Base-by-base conservation (phyloP, 2,113 vertebrate species). In the Alosa alosa region DNA sequence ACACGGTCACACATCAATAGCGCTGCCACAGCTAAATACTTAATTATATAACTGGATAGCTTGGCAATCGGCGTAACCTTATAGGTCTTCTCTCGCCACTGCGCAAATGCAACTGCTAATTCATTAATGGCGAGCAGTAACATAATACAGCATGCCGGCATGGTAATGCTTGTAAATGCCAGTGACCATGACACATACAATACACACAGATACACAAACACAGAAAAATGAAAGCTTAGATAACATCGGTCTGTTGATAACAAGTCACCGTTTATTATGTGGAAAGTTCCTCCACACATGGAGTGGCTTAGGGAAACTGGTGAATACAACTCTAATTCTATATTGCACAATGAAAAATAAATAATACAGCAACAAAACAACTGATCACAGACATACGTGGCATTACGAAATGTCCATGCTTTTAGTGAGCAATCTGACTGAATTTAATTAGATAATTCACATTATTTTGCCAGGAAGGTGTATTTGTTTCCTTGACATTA, bases 31-130 rank as follows among this genome's bases (percentile, higher is more conserved):
- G 57, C 84, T 86, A 55, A 50, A 87, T 82, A 82, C 86, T 84
- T 83, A 31, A 82, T 84, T 83, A 78, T 52, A 85, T 25, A 85
- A 83, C 52, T 68, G 83, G 81, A 85, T 83, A 60, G 84, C 84
- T 82, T 83, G 82, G 64, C 31, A 50, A 49, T 39, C n/a, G 25
- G 31, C 60, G 83, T 68, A 72, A 81, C 45, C 46, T 52, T 60
- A 50, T 64, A 81, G 72, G 18, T 46, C 44, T 60, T 11, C 75
- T 57, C 39, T 82, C 55, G 18, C 41, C 78, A 41, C 81, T 75
- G 85, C 81, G 47, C 83, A 50, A 82, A 83, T 81, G 83, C 85
- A 82, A 31, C 44, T 57, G 45, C 55, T 22, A 83, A 49, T 86
- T 85, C 64, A 82, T 83, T 83, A 68, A 86, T 84, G 78, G 31